Conservation (phyloP, 2,888 invertebrate genomes). For the Agrochola circellaris region DNA sequence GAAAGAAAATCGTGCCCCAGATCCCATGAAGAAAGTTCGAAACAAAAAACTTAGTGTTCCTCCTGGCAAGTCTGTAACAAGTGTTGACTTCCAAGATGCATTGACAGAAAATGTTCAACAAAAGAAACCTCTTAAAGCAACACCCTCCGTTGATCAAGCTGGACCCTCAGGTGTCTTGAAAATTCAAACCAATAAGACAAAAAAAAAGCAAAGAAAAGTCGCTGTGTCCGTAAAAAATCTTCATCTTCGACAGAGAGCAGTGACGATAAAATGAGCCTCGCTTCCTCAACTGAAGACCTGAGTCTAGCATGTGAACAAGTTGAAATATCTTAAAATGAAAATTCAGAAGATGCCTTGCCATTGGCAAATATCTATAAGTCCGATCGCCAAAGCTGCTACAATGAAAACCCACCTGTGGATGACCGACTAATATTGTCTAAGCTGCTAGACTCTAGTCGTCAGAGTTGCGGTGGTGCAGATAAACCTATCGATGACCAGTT, state of each 20-base stretch:
- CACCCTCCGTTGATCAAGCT: constrained; percentile 13
- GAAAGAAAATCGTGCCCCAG: constrained; percentile 13
- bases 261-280: constrained; percentile 45
- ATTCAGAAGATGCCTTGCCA: too few species aligned
- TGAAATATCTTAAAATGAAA: too few species aligned
- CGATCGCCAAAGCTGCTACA: too few species aligned
- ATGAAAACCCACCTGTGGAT: too few species aligned
- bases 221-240: not conserved
- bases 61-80: constrained; percentile 14
- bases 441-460: too few species aligned
- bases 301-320: constrained; percentile 3
- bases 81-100: not conserved
- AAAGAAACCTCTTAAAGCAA: not conserved
- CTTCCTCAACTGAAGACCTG: constrained; percentile 12
- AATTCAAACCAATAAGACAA: constrained; percentile 8
- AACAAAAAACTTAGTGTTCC: constrained; percentile 54
- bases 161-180: constrained; percentile 9
- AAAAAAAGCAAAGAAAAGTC: constrained; percentile 3
- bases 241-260: constrained; percentile 12
- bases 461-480: too few species aligned
- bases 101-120: not conserved
- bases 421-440: too few species aligned
- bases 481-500: too few species aligned
- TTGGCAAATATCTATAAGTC: too few species aligned
- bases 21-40: constrained; percentile 50